Percentiles rank a stretch among this genome's conserved stretches.
Evolutionary conservation across 2,113 vertebrate species (phyloP).

Genomic region (Nyctereutes procyonoides): DNA sequence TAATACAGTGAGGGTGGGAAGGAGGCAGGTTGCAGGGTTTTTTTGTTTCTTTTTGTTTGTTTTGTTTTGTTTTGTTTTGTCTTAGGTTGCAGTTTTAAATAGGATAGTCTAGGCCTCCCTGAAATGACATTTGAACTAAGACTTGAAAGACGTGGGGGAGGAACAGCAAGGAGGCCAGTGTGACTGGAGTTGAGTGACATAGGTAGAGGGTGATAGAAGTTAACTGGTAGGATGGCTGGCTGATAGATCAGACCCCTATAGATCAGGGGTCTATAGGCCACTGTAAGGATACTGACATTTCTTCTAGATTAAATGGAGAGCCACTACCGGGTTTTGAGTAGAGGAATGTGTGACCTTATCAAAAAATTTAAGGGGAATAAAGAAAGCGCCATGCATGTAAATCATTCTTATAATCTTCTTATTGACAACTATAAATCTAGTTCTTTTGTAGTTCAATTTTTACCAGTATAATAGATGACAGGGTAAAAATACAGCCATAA

Average conservation of each 20-base stretch:
- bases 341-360: neutral
- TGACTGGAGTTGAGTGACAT: neutral
- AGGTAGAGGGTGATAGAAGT: neutral
- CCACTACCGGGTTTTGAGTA: neutral
- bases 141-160: neutral
- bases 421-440: neutral
- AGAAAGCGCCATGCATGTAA: neutral
- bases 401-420: conserved; percentile 8
- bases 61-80: too few relatives aligned
- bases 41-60: too few relatives aligned
- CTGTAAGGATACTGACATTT: neutral
- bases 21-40: neutral
- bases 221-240: neutral
- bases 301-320: neutral
- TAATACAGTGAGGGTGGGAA: neutral
- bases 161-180: neutral
- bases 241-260: neutral
- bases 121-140: conserved; percentile 44
- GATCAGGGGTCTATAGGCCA: neutral
- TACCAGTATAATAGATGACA: neutral
- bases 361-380: conserved; percentile 1
- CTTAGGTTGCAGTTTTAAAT: neutral
- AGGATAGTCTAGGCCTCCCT: neutral
- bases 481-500: neutral
- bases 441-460: conserved; percentile 42